These are phyloP conservation scores for Anorthoa munda DNA, from an alignment of 2,888 invertebrate genomes.

Conservation along the genomic window DNA sequence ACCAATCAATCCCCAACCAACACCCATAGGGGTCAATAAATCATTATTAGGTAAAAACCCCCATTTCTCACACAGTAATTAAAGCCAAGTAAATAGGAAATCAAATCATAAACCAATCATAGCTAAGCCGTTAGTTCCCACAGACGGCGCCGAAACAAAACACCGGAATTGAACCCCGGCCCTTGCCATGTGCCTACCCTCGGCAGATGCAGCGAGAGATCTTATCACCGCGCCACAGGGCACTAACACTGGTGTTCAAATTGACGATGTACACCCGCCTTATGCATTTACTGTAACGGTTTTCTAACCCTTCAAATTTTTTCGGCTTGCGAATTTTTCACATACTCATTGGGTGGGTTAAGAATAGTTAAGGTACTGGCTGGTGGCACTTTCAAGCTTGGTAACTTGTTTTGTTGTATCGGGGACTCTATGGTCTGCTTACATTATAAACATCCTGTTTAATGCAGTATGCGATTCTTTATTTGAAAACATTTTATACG, in stretches of 20 bases:
- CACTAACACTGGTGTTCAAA: constrained; percentile 79
- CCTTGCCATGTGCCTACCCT: constrained; percentile 74
- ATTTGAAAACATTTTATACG: not conserved
- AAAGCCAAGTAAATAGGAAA: constrained; percentile 73
- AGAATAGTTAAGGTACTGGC: constrained; percentile 44
- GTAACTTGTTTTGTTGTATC: not conserved
- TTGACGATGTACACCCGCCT: constrained; percentile 81
- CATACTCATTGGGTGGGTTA: constrained; percentile 41
- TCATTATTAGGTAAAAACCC: constrained; percentile 50
- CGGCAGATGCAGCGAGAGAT: constrained; percentile 89
- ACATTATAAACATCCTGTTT: not conserved
- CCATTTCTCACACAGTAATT: constrained; percentile 62
- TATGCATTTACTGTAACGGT: constrained; percentile 87
- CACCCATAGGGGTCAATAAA: constrained; percentile 58
- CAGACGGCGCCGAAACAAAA: constrained; percentile 82
- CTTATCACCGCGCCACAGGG: constrained; percentile 87
- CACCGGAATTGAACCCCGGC: constrained; percentile 87
- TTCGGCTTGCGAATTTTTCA: constrained; percentile 58
- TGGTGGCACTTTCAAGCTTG: constrained; percentile 12
- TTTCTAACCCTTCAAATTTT: constrained; percentile 76
- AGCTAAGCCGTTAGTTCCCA: constrained; percentile 80
- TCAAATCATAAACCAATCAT: constrained; percentile 87
- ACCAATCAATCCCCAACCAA: constrained; percentile 21
- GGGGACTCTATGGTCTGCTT: constrained; percentile 6
- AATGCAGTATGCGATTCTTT: not conserved